Evolutionary conservation across 2,113 vertebrate species (phyloP), one percentile per base, ranked within the genome.

Genomic region (Petromus typicus): DNA sequence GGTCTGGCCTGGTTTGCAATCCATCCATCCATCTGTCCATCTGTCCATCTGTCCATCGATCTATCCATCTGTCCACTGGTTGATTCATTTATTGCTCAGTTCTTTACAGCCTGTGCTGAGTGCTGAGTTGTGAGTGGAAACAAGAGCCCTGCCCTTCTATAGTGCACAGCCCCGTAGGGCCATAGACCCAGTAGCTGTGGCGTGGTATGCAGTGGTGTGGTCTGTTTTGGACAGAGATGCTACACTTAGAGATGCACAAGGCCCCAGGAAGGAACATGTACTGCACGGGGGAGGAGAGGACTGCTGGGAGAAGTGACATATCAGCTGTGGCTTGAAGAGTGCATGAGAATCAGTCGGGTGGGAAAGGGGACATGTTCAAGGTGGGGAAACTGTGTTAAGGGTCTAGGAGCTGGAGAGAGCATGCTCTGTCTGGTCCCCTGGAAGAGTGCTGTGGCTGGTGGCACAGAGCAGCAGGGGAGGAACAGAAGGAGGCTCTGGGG

Each of bases 271-370:
- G 20, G 40, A 14, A 7, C 25, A 4, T 4, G 30, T n/a, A 51
- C 32, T 34, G 54, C 6, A 51, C n/a, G 59, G 59, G 66, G 54
- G 54, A 64, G 30, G 63, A n/a, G 43, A 83, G 20, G 23, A 56
- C 45, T 92, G 9, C 37, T 51, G 56, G 61, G 87, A 61, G 76
- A 90, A 80, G 16, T n/a, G 23, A 64, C 14, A 11, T 16, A 56
- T 64, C 43, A 63, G 61, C 48, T 61, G 67, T 86, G 83, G 56
- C 76, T 83, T 43, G 59, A 86, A 79, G 86, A 73, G 27, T 76
- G 3, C 1, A 6, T n/a, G 20, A 67, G 67, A 82, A 43, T 76
- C 92, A 94, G 57, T n/a, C 56, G 71, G 40, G 48, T 66, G 10
- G 57, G 81, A 76, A 76, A 48, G 22, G 5, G 54, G 27, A 48